phyloP scores from a whole-genome alignment of 2,888 invertebrate genomes.

The Cecidostiba fungosa region DNA sequence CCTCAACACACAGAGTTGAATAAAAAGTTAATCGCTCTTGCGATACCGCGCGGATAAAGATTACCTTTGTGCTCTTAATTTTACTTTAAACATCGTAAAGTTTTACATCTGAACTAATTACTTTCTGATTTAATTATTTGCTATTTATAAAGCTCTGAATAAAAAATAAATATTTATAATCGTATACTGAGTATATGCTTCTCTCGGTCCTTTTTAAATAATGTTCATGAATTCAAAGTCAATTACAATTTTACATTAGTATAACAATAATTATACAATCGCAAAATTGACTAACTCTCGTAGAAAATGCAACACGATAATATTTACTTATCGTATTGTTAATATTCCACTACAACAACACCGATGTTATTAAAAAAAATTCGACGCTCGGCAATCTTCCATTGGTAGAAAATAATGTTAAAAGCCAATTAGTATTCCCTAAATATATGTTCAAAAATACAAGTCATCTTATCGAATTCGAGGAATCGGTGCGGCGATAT shows the following conservation, averaged over 20 bases:
- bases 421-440: background rate
- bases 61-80: background rate
- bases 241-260: background rate
- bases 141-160: background rate
- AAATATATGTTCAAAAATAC: background rate
- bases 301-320: background rate
- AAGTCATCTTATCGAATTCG: background rate
- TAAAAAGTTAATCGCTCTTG: conserved; percentile 25
- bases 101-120: background rate
- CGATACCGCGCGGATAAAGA: background rate
- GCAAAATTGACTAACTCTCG: background rate
- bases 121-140: background rate
- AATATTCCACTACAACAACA: background rate
- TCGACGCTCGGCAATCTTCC: background rate
- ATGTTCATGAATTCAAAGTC: background rate
- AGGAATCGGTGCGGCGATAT: background rate
- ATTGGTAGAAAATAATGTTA: background rate
- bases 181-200: background rate
- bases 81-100: background rate
- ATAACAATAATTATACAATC: background rate
- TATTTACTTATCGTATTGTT: background rate
- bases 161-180: background rate
- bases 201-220: background rate
- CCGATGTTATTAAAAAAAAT: background rate
- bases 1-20: background rate